These are phyloP conservation scores for Drosophila siamana DNA, from an alignment of 2,888 invertebrate genomes.

Conservation along the genomic window DNA sequence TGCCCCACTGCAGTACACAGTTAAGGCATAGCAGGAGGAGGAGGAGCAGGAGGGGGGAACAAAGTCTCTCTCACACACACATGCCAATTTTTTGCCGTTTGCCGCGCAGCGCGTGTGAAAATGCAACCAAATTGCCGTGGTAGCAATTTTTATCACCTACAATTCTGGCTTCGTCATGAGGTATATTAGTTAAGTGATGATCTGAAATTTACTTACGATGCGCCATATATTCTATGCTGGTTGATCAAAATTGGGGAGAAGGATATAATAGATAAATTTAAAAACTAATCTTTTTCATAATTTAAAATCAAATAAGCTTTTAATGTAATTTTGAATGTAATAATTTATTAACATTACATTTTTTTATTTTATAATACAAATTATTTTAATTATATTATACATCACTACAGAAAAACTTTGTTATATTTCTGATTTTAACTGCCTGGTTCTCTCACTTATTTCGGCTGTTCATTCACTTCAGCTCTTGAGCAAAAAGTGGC, in stretches of 20 bases:
- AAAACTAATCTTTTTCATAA: too few species aligned
- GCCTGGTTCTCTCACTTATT: background rate
- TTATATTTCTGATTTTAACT: too few species aligned
- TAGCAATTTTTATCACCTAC: conserved; percentile 50
- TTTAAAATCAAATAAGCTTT: too few species aligned
- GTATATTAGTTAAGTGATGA: conserved; percentile 5
- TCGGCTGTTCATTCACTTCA: conserved; percentile 23
- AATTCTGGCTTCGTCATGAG: background rate
- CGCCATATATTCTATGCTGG: too few species aligned
- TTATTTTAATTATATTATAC: too few species aligned
- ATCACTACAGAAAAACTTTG: too few species aligned
- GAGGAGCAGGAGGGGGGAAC: conserved; percentile 5
- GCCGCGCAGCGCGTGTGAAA: conserved; percentile 54
- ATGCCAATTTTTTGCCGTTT: conserved; percentile 58
- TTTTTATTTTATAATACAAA: too few species aligned
- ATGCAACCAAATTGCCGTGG: conserved; percentile 69
- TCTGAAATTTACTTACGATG: background rate
- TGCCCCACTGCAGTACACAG: background rate
- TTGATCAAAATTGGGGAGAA: too few species aligned
- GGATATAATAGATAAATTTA: too few species aligned
- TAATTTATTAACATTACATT: too few species aligned
- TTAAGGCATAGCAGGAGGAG: background rate
- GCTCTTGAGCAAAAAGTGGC: conserved; percentile 52
- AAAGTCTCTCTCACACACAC: conserved; percentile 23
- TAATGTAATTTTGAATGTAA: too few species aligned